These are phyloP conservation scores for Cydia amplana DNA, from an alignment of 1,140 invertebrate species.

Conservation along the genomic window DNA sequence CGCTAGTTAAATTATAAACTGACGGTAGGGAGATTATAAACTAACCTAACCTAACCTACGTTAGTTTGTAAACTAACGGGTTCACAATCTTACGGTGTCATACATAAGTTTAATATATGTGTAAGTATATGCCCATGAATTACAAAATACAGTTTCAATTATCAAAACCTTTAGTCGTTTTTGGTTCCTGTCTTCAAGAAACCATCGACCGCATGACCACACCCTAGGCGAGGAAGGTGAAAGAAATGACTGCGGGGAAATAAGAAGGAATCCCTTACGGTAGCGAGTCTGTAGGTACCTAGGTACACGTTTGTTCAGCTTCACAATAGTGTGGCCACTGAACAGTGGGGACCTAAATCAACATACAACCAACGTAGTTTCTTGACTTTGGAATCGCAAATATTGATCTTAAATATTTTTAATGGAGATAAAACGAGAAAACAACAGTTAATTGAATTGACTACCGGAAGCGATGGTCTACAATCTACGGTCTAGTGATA, in stretches of 20 bases:
- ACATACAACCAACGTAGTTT: conserved; percentile 47
- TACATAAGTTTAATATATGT: too few species aligned
- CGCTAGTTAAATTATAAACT: too few species aligned
- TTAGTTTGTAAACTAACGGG: too few species aligned
- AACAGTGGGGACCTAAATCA: conserved; percentile 37
- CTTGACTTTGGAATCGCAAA: conserved; percentile 55
- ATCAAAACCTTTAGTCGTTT: too few species aligned
- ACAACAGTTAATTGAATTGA: conserved; percentile 59
- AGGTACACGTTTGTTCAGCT: conserved; percentile 11
- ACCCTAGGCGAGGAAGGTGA: background rate
- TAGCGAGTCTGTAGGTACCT: background rate
- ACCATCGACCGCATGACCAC: too few species aligned
- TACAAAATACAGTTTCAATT: too few species aligned
- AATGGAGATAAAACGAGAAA: conserved; percentile 55
- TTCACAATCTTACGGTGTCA: too few species aligned
- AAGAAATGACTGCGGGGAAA: background rate
- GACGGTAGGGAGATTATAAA: too few species aligned
- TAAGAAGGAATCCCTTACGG: background rate
- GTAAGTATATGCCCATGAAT: too few species aligned
- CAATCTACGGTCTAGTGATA: too few species aligned
- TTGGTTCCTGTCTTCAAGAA: too few species aligned
- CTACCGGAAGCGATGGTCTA: conserved; percentile 46
- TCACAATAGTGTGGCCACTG: conserved; percentile 4
- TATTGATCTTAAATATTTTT: conserved; percentile 66
- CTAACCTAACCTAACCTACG: too few species aligned